Evolutionary conservation across 2,113 vertebrate species (phyloP).

Genomic region (Ondatra zibethicus): DNA sequence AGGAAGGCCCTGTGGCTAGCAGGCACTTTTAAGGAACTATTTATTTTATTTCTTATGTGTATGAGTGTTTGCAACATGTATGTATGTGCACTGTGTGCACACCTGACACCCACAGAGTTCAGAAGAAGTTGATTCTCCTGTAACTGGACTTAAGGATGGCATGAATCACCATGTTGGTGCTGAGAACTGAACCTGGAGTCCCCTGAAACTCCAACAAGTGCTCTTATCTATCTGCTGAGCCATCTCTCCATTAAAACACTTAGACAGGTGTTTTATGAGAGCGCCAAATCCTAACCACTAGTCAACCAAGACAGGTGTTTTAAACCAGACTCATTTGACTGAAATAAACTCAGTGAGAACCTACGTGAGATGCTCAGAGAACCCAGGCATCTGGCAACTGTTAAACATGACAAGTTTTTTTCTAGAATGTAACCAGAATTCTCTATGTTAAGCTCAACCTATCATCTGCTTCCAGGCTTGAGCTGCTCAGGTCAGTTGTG

Average conservation of each 20-base stretch:
- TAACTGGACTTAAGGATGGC: background rate
- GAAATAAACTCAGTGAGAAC: conserved; percentile 25
- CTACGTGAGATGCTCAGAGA: background rate
- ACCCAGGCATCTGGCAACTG: background rate
- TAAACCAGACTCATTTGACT: background rate
- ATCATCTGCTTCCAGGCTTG: background rate
- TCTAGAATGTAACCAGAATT: background rate
- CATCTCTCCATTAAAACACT: background rate
- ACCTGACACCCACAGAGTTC: background rate
- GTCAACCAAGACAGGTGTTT: background rate
- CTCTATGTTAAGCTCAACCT: background rate
- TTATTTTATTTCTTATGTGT: background rate
- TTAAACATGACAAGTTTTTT: background rate
- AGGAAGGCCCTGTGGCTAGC: background rate
- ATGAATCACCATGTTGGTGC: background rate
- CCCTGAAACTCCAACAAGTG: background rate
- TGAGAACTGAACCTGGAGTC: background rate
- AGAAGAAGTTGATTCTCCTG: background rate
- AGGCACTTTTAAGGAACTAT: background rate
- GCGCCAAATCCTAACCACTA: too few species aligned
- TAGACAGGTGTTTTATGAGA: background rate
- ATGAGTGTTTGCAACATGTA: background rate
- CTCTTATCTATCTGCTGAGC: background rate
- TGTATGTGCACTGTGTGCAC: background rate
- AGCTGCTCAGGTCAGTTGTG: background rate